Conservation (phyloP, 2,797 vertebrate genomes). For the Argentina silus region DNA sequence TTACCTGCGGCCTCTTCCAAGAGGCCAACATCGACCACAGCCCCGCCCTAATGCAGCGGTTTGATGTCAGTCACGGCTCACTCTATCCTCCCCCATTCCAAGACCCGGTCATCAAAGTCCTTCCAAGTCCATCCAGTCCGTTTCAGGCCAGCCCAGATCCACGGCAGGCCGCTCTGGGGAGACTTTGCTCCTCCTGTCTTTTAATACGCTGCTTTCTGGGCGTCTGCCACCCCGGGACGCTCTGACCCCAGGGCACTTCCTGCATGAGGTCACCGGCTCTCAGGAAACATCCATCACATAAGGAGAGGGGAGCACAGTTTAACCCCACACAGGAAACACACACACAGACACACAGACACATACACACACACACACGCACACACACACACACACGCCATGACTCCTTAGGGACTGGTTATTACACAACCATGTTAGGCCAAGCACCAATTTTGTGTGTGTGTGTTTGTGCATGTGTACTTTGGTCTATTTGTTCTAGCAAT, state of each 20-base stretch:
- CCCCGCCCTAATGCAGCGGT: not conserved
- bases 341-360: constrained; percentile 27
- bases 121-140: constrained; percentile 27
- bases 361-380: constrained; percentile 16
- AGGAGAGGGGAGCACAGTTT: constrained; percentile 47
- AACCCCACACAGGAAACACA: constrained; percentile 61
- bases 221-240: constrained; percentile 56
- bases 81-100: not conserved
- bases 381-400: constrained; percentile 27
- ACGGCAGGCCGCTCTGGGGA: constrained; percentile 27
- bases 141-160: constrained; percentile 25
- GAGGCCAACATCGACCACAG: constrained; percentile 28
- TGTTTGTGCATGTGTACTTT: constrained; percentile 13
- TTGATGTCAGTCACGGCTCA: constrained; percentile 14
- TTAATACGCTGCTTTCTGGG: constrained; percentile 53
- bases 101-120: constrained; percentile 19
- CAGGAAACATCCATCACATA: constrained; percentile 75
- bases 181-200: constrained; percentile 19
- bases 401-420: constrained; percentile 17
- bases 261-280: constrained; percentile 74
- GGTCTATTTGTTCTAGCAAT: not conserved
- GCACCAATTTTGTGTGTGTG: constrained; percentile 12
- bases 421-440: constrained; percentile 25
- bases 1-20: constrained; percentile 25
- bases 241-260: constrained; percentile 70